Conservation (phyloP, 2,797 vertebrate species). For the Chiloscyllium punctatum region DNA sequence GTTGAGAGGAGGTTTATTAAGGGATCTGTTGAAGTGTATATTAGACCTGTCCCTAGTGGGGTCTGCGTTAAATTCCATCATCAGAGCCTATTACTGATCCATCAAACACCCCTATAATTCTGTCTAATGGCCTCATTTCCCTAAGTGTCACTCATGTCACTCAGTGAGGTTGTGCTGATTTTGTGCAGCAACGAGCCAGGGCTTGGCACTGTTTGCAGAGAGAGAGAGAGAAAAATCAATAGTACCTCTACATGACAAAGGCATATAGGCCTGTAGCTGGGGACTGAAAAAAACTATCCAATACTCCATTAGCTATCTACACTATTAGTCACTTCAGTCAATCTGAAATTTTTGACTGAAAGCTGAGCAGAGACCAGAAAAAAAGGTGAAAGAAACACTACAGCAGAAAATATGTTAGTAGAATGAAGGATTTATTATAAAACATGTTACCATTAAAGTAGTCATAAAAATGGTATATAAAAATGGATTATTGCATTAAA, state of each 20-base stretch:
- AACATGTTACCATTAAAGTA: slow-evolving; percentile 47
- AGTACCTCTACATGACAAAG: slow-evolving; percentile 37
- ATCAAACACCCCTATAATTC: slow-evolving; percentile 80
- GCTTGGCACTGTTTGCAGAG: not conserved
- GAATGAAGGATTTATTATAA: slow-evolving; percentile 52
- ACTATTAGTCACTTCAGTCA: slow-evolving; percentile 76
- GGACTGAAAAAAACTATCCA: slow-evolving; percentile 60
- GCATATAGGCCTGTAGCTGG: slow-evolving; percentile 49
- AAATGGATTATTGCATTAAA: slow-evolving; percentile 68
- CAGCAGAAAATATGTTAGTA: slow-evolving; percentile 55
- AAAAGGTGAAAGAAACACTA: slow-evolving; percentile 23
- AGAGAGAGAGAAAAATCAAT: slow-evolving; percentile 7
- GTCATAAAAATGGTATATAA: slow-evolving; percentile 54
- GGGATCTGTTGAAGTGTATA: slow-evolving; percentile 70
- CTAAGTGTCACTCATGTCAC: slow-evolving; percentile 73
- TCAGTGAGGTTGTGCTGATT: slow-evolving; percentile 55
- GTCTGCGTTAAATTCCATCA: slow-evolving; percentile 78
- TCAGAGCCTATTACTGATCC: slow-evolving; percentile 91
- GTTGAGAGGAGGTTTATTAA: slow-evolving; percentile 60
- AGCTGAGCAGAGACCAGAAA: slow-evolving; percentile 62
- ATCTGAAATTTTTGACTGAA: slow-evolving; percentile 65
- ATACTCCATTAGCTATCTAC: slow-evolving; percentile 76
- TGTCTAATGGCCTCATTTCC: slow-evolving; percentile 91
- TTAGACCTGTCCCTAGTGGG: slow-evolving; percentile 71
- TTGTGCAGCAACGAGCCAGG: slow-evolving; percentile 41